A percentile compares a stretch with the other conserved stretches of the same genome.
Evolutionary conservation across 2,113 vertebrate genomes (phyloP).

Genomic region (Sminthopsis crassicaudata): DNA sequence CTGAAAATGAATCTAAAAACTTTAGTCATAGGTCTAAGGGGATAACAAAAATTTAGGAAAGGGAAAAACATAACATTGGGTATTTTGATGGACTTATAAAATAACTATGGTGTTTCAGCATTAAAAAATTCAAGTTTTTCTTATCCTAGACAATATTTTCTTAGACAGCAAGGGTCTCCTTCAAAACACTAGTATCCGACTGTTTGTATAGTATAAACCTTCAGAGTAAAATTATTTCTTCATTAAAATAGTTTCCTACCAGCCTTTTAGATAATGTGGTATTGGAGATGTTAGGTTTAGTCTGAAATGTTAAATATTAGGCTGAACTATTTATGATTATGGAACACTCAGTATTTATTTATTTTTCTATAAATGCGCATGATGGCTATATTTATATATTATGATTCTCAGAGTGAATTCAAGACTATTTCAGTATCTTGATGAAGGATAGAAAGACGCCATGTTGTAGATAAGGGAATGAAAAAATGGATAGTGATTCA

Average conservation of each 20-base stretch:
- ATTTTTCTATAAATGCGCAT: neutral
- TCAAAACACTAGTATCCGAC: neutral
- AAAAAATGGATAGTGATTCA: neutral
- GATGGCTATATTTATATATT: neutral
- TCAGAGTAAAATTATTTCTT: neutral
- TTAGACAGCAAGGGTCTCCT: neutral
- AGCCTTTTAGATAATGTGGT: neutral
- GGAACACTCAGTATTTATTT: neutral
- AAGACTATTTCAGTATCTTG: neutral
- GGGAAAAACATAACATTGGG: neutral
- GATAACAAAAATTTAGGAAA: neutral
- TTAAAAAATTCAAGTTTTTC: neutral
- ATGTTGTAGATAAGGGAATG: neutral
- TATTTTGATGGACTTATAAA: neutral
- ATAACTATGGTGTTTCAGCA: neutral
- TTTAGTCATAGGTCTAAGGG: conserved; percentile 1
- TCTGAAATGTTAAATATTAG: neutral
- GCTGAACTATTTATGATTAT: neutral
- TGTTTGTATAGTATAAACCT: neutral
- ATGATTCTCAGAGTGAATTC: neutral
- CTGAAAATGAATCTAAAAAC: neutral
- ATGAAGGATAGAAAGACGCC: neutral
- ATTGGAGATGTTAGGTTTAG: neutral
- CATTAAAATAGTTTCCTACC: neutral
- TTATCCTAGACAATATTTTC: neutral